Percentiles rank a stretch among this genome's conserved stretches.
phyloP scores from a whole-genome alignment of 2,888 invertebrate genomes.

The Heliconius erato region DNA sequence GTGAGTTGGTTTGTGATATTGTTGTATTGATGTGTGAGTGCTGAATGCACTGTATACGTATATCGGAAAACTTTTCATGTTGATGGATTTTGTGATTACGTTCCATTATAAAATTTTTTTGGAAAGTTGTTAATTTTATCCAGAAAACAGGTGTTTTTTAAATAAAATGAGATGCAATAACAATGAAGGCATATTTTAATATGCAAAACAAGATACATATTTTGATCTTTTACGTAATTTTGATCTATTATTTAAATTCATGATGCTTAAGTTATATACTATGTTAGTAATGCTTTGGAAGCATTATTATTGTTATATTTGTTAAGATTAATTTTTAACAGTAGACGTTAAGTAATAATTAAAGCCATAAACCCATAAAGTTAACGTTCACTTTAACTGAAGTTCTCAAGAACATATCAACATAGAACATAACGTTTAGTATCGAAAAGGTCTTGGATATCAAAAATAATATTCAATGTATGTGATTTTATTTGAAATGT shows the following conservation, averaged over 20 bases:
- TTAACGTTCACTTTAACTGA: too few relatives aligned
- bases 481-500: not conserved
- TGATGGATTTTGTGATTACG: not conserved
- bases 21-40: conserved; percentile 48
- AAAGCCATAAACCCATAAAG: too few relatives aligned
- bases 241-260: too few relatives aligned
- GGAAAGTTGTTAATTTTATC: not conserved
- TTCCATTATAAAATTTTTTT: not conserved
- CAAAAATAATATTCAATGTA: not conserved
- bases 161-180: too few relatives aligned
- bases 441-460: too few relatives aligned
- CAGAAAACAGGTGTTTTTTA: not conserved
- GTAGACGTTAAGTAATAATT: too few relatives aligned
- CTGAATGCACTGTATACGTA: conserved; percentile 17
- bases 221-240: not conserved
- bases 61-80: not conserved
- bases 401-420: too few relatives aligned
- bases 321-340: not conserved
- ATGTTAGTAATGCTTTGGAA: not conserved
- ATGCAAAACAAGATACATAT: not conserved
- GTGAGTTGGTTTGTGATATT: conserved; percentile 54
- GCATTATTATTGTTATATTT: not conserved
- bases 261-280: not conserved
- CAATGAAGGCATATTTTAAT: not conserved
- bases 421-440: too few relatives aligned